Conservation (phyloP, 2,888 invertebrate species). For the Athalia cordata region DNA sequence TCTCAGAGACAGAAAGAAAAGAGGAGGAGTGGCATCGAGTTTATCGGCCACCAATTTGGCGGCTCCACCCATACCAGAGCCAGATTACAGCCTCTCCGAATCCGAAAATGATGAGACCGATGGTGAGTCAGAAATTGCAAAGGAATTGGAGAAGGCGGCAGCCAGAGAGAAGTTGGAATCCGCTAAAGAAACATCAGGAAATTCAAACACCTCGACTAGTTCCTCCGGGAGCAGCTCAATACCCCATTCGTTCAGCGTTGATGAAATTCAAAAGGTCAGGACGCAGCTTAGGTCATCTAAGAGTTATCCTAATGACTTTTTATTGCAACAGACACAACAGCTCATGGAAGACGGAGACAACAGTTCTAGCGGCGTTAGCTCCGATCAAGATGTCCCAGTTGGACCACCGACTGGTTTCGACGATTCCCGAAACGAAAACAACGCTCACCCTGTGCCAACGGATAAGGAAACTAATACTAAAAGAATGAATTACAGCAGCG, state of each 20-base stretch:
- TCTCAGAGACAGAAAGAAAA: slow-evolving; percentile 69
- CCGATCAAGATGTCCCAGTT: slow-evolving; percentile 85
- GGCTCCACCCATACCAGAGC: slow-evolving; percentile 91
- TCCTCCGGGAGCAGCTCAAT: slow-evolving; percentile 83
- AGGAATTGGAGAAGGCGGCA: slow-evolving; percentile 76
- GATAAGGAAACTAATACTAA: slow-evolving; percentile 65
- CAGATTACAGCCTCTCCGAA: slow-evolving; percentile 92
- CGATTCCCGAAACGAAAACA: slow-evolving; percentile 67
- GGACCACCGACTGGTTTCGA: slow-evolving; percentile 75
- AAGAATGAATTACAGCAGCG: slow-evolving; percentile 67
- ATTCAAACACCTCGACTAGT: slow-evolving; percentile 75
- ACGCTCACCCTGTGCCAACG: slow-evolving; percentile 65
- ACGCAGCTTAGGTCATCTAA: slow-evolving; percentile 90
- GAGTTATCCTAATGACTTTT: slow-evolving; percentile 90
- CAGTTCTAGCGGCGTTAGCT: slow-evolving; percentile 91
- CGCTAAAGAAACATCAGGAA: slow-evolving; percentile 73
- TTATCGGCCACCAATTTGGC: slow-evolving; percentile 71
- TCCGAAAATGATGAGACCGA: slow-evolving; percentile 82
- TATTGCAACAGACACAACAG: slow-evolving; percentile 74
- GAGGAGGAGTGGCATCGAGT: slow-evolving; percentile 69
- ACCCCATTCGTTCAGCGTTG: slow-evolving; percentile 90
- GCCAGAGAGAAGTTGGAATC: slow-evolving; percentile 71
- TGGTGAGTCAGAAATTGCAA: slow-evolving; percentile 72
- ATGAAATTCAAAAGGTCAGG: slow-evolving; percentile 91
- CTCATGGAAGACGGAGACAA: slow-evolving; percentile 87